phyloP scores from a whole-genome alignment of 2,797 vertebrate genomes.

The Typhlichthys eigenmanni region DNA sequence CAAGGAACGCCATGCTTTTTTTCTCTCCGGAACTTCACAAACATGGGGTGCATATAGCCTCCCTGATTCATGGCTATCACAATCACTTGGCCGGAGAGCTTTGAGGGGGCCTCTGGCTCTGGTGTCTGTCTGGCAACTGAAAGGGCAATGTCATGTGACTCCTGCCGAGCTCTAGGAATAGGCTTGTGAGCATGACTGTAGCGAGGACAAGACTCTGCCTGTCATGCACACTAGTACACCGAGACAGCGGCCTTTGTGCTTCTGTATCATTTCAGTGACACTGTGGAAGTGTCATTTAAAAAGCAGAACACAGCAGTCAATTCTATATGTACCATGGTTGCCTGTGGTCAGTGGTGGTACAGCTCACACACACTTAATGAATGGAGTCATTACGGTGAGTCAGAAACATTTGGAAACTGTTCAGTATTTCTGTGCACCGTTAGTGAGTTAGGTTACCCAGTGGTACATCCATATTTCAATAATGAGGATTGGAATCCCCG shows the following conservation, averaged over 20 bases:
- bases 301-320: conserved; percentile 3
- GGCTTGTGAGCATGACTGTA: conserved; percentile 37
- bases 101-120: conserved; percentile 35
- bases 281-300: conserved; percentile 9
- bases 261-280: conserved; percentile 12
- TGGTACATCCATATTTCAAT: not conserved
- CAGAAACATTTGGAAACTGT: not conserved
- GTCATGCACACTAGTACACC: conserved; percentile 12
- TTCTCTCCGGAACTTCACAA: not conserved
- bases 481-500: not conserved
- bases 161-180: conserved; percentile 42
- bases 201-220: conserved; percentile 26
- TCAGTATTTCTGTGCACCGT: not conserved
- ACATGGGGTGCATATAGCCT: conserved; percentile 1
- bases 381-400: not conserved
- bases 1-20: not conserved
- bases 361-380: not conserved
- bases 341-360: not conserved
- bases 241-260: conserved; percentile 16
- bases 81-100: conserved; percentile 20
- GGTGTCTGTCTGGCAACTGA: conserved; percentile 35
- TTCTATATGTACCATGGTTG: not conserved
- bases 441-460: not conserved
- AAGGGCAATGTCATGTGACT: conserved; percentile 38
- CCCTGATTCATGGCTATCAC: conserved; percentile 14